Evolutionary conservation across 1,140 invertebrate species (phyloP), one percentile per base, ranked within the genome.

Genomic region (Papilio dardanus): DNA sequence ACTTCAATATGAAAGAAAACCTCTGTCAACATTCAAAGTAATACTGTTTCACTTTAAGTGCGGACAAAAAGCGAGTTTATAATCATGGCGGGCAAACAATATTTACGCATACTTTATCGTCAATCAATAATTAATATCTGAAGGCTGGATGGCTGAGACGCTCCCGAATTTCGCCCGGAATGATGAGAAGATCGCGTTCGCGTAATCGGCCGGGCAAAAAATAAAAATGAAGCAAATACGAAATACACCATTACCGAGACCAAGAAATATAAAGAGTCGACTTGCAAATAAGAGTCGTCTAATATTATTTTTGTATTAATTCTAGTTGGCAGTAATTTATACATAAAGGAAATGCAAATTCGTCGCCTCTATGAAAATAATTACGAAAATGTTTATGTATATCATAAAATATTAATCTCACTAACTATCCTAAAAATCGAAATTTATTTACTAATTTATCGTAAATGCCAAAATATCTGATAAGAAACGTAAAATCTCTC

Each of bases 81-180:
- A 85, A 86, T 86, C 82, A 86, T 79, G 80, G 75, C 71, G 71
- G 74, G 78, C 77, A 83, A 80, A 79, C 79, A 83, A 90, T 88
- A 89, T 89, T 90, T 89, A 88, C 86, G 88, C 85, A 91, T 84
- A 85, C 88, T 91, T 92, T 91, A 92, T 92, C 91, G 88, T 86
- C 91, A 89, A 93, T 91, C 90, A 90, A 91, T 91, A 93, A 93
- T 93, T 93, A 93, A 93, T 93, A 93, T 89, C 88, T 90, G 83
- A 83, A 86, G 85, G 88, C 87, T 85, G 86, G 87, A 83, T 84
- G 83, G 83, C 76, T 85, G 83, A 91, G 89, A 91, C 87, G 90
- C 91, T 92, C 90, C 90, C 90, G 90, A 92, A 93, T 92, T 93
- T 92, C 89, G 89, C 87, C 80, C 79, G 86, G 88, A 90, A 92